Evolutionary conservation across 2,888 invertebrate genomes (phyloP), one percentile per base, ranked within the genome.

Genomic region (Nesidiocoris tenuis): DNA sequence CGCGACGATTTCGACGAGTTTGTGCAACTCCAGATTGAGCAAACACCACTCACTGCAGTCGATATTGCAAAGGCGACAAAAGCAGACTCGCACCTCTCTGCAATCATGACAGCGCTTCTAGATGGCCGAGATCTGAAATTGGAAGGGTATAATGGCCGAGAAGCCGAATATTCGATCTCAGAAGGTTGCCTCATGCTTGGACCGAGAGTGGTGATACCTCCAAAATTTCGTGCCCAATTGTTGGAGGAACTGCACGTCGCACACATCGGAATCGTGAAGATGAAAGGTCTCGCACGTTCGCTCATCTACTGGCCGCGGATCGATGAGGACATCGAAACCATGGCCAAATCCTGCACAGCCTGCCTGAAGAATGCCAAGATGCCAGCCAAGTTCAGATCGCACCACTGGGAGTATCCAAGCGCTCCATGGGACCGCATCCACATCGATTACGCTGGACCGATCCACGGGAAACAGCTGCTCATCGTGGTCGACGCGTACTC

Each of bases 401-500:
- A 78, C 2, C 75, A 79, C 17, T 79, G 79, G 79, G 79, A 78
- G 2, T 80, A 79, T 78, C 79, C 81, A 23, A 59, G 76, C 0
- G 76, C 23, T 9, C 74, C 75, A n/a, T 81, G 79, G 80, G 66
- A 57, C 1, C 74, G 80, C 12, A 79, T 81, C 1, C 81, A 81
- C 65, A 68, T 76, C 1, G 80, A 81, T 75, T 81, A 78, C 55
- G 64, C 77, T 39, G 79, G 77, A 0, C 63, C 76, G 19, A 75
- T 79, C 5, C 21, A 76, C 75, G 57, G 70, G 2, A 74, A 77
- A 22, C 79, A 78, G 2, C 79, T 79, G 22, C 61, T 81, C 3
- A 61, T 82, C 0, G 17, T 81, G 0, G 74, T 81, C 0, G 80
- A 81, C 63, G 78, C 81, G 0, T 75, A 79, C 56, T 79, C 78